Percentiles rank a stretch among this genome's conserved stretches.
phyloP scores from a whole-genome alignment of 2,113 vertebrate species.

The Ammodramus savannarum region DNA sequence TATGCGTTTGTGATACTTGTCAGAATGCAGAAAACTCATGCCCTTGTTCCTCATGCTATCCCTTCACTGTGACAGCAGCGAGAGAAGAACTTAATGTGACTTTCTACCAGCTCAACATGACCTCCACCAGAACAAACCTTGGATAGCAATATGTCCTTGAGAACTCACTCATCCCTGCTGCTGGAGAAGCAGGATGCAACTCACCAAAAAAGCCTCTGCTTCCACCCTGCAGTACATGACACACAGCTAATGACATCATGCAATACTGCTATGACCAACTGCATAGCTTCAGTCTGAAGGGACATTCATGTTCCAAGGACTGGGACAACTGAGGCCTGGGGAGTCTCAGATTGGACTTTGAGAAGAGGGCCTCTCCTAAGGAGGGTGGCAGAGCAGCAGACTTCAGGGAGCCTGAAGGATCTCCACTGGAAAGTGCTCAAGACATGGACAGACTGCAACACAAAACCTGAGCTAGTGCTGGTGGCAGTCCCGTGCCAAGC shows the following conservation, averaged over 20 bases:
- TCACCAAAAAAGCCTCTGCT: neutral
- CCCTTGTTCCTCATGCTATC: neutral
- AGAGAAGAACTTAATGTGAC: neutral
- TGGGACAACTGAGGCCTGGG: neutral
- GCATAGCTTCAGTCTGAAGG: neutral
- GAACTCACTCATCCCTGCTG: neutral
- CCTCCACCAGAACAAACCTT: neutral
- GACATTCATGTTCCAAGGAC: neutral
- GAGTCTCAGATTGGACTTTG: neutral
- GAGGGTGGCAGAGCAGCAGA: neutral
- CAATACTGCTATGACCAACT: neutral
- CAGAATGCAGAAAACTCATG: neutral
- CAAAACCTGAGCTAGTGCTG: neutral
- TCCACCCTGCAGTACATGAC: neutral
- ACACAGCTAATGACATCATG: rapidly evolving
- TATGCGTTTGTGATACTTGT: neutral
- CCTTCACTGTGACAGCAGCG: neutral
- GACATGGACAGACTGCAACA: rapidly evolving
- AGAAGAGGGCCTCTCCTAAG: neutral
- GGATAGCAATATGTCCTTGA: neutral
- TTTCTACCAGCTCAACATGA: neutral
- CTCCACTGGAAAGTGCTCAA: neutral
- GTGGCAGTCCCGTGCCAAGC: neutral
- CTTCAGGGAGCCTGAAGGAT: neutral
- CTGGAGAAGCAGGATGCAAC: neutral